A percentile compares a stretch with the other conserved stretches of the same genome.
phyloP scores from a whole-genome alignment of 1,140 invertebrate genomes.

The Drosophila sulfurigaster region DNA sequence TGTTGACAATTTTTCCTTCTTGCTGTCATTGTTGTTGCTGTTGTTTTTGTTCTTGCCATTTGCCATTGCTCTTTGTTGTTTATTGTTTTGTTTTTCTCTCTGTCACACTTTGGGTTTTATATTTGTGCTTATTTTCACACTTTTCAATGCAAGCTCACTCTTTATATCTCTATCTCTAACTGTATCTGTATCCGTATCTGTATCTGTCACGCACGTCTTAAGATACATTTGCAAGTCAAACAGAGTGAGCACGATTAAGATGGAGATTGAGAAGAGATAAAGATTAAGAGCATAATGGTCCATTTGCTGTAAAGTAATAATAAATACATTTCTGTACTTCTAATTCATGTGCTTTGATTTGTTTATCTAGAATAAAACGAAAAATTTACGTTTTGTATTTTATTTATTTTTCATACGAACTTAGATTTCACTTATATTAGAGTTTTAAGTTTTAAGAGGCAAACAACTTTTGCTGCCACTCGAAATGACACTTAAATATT shows the following conservation, averaged over 20 bases:
- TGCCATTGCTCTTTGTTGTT: slow-evolving; percentile 39
- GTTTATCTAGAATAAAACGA: neutral
- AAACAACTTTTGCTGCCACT: slow-evolving; percentile 8
- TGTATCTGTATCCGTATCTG: slow-evolving; percentile 18
- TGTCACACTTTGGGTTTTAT: slow-evolving; percentile 37
- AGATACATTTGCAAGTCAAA: slow-evolving; percentile 45
- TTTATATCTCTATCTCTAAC: slow-evolving; percentile 12
- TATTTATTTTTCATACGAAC: slow-evolving; percentile 36
- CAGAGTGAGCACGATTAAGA: neutral
- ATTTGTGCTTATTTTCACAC: slow-evolving; percentile 48
- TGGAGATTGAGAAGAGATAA: neutral
- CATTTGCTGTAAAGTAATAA: neutral
- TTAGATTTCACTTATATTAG: slow-evolving; percentile 24
- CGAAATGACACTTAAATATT: slow-evolving; percentile 30
- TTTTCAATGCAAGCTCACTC: slow-evolving; percentile 41
- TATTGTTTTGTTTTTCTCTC: slow-evolving; percentile 56
- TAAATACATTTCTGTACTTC: slow-evolving; percentile 7
- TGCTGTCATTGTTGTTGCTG: slow-evolving; percentile 20
- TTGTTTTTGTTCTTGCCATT: slow-evolving; percentile 9
- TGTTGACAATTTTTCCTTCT: slow-evolving; percentile 53
- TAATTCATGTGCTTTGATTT: no score
- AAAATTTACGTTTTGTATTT: neutral
- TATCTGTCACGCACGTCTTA: slow-evolving; percentile 34
- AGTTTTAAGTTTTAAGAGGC: slow-evolving; percentile 7
- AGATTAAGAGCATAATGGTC: neutral